Evolutionary conservation across 2,113 vertebrate genomes (phyloP).

Genomic region (Leucosticte australis): DNA sequence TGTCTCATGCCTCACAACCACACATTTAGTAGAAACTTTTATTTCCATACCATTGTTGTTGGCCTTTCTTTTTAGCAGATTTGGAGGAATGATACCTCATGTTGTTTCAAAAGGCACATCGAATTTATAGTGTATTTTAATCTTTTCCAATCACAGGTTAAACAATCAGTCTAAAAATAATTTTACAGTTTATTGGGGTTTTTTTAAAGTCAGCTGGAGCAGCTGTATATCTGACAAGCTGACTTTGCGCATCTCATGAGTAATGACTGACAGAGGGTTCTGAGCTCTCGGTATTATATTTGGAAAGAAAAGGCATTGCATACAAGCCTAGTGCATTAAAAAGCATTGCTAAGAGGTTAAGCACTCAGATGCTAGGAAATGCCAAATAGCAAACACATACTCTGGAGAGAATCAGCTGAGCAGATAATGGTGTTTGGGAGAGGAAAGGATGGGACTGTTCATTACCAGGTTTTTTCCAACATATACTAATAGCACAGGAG

Average conservation of each 20-base stretch:
- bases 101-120: neutral
- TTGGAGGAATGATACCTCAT: neutral
- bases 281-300: neutral
- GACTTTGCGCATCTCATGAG: neutral
- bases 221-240: neutral
- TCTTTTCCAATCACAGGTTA: neutral
- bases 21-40: neutral
- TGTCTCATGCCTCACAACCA: neutral
- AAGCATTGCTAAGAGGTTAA: neutral
- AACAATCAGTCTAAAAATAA: neutral
- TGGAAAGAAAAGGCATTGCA: constrained; percentile 13
- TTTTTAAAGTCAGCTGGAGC: neutral
- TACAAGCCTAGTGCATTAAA: neutral
- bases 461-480: neutral
- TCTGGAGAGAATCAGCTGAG: neutral
- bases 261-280: neutral
- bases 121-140: neutral
- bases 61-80: neutral
- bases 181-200: neutral
- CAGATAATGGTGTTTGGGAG: neutral
- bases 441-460: neutral
- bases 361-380: neutral
- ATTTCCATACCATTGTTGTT: neutral
- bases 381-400: neutral
- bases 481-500: neutral